Evolutionary conservation across 2,797 vertebrate species (phyloP), one percentile per base, ranked within the genome.

Genomic region (Prunella strophiata): DNA sequence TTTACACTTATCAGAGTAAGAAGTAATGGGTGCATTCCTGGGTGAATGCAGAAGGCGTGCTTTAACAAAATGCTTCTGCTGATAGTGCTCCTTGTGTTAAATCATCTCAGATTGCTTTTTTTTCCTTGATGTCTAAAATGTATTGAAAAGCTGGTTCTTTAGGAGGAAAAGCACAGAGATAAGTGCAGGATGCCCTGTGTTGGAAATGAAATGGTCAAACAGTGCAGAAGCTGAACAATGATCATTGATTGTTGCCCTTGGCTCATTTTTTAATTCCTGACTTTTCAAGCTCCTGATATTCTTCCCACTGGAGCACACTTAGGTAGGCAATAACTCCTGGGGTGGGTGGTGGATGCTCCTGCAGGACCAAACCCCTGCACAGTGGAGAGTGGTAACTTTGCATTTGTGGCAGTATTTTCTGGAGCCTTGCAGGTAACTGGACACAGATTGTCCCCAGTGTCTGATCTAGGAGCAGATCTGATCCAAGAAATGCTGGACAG

Each of bases 391-490:
- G 9, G 22, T 1, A 2, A 45, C 29, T 89, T 45, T 20, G 65
- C 1, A 0, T 43, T 70, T 3, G 0, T 67, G 68, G 9, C 74
- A 59, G 29, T 0, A 13, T 80, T 65, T 67, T 2, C 0, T 71
- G 65, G n/a, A 77, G 52, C 45, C 0, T 0, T 17, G 10, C 0
- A 0, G 11, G 19, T 59, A 34, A 34, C 34, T 23, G 50, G 47
- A 26, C 65, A 40, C 2, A 2, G 34, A 15, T 18, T 71, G 12
- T 71, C 21, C 43, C 13, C 36, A 36, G 16, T 77, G 47, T n/a
- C 32, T 0, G 2, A 12, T 65, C 5, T 1, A 5, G 40, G 50
- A 68, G 54, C 3, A 2, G 47, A 21, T 47, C 36, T 27, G 47
- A 10, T 54, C 40, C 38, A 29, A 22, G 38, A 22, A 55, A 2